These are phyloP conservation scores for Himalopsyche kuldschensis DNA, from an alignment of 2,888 invertebrate genomes.

Conservation along the genomic window DNA sequence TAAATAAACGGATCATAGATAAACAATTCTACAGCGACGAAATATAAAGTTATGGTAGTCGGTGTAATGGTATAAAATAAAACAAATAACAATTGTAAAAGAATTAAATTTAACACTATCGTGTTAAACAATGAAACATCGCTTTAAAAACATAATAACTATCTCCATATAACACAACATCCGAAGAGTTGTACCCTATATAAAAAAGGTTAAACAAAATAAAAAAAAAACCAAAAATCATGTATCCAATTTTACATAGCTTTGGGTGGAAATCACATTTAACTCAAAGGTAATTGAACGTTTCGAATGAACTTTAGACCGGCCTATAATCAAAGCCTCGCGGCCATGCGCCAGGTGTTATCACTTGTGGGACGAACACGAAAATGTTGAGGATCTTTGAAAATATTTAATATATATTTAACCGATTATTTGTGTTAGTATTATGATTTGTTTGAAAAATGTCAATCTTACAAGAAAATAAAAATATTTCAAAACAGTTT, in stretches of 20 bases:
- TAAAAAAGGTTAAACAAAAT: conserved; percentile 36
- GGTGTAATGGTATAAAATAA: conserved; percentile 5
- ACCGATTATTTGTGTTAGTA: too few species aligned
- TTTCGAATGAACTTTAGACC: conserved; percentile 28
- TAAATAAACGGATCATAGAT: too few species aligned
- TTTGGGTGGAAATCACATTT: conserved; percentile 31
- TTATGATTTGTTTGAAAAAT: too few species aligned
- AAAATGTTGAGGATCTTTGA: too few species aligned
- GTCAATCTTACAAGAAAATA: too few species aligned
- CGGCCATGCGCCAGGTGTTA: neutral
- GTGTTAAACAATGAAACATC: neutral
- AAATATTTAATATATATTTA: too few species aligned
- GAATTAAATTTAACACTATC: too few species aligned
- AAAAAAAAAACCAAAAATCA: conserved; percentile 28
- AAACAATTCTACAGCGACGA: too few species aligned
- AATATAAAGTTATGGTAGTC: too few species aligned
- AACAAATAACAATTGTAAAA: neutral
- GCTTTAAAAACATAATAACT: neutral
- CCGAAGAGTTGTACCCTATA: neutral
- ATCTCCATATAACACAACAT: neutral
- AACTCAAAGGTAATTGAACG: conserved; percentile 33
- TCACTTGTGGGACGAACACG: neutral
- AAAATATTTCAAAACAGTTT: too few species aligned
- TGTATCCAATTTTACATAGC: conserved; percentile 25
- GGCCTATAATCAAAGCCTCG: conserved; percentile 32